Base-by-base conservation (phyloP, 2,797 vertebrate species). In the Arrhamphus sclerolepis region DNA sequence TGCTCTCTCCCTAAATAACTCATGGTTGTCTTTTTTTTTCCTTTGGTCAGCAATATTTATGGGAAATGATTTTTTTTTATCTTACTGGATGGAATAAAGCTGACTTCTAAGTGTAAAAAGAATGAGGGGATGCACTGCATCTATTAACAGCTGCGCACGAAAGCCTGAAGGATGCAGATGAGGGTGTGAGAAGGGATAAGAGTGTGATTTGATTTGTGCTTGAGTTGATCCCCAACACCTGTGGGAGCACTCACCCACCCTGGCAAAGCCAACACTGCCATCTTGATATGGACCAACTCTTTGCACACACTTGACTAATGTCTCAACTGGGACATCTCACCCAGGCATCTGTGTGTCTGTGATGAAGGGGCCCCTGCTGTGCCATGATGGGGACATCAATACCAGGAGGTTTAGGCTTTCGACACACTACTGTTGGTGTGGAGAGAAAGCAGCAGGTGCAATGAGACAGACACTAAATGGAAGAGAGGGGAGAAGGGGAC, bases 361-460 rank as follows among this genome's bases (percentile, higher is more conserved):
- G 84, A 75, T 88, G 88, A 89, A 87, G 88, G 84, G 88, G 80
- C 84, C 83, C 90, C 89, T 46, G 87, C 89, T 86, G 90, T 72
- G 86, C 41, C 71, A 77, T 90, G 86, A 92, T 87, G 86, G 78
- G 87, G 80, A 85, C 83, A 84, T 89, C 84, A 88, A 88, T 90
- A 82, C 79, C 81, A 72, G 64, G 65, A 71, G 70, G 66, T 88
- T 91, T 82, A 84, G 78, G 85, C 89, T 89, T 92, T 92, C 87
- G 75, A 86, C 89, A 88, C 86, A 72, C 61, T 22, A 40, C 72
- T 54, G 60, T 80, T 58, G 64, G 66, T 56, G 83, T 62, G 68
- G 78, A 82, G 78, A 74, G 72, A 69, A 75, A 77, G 77, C 74
- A 86, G 81, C 83, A 89, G 87, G 87, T 87, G 86, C 76, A 78